phyloP scores from a whole-genome alignment of 2,113 vertebrate genomes.

The Xenopus laevis region DNA sequence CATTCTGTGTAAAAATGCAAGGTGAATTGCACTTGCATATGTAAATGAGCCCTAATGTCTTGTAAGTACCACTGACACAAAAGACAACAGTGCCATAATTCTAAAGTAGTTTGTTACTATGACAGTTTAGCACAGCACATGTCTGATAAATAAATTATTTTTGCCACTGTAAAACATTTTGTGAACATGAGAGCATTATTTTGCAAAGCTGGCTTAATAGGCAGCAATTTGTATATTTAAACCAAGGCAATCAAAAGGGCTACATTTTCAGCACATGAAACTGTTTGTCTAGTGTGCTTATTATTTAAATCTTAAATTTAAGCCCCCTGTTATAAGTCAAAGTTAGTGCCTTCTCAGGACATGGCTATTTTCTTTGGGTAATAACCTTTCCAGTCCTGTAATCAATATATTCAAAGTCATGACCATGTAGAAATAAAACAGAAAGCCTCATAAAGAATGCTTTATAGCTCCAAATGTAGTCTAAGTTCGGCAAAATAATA shows the following conservation, averaged over 20 bases:
- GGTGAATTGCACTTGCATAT: too few species aligned
- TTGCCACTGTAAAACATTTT: not conserved
- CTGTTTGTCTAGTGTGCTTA: constrained; percentile 22
- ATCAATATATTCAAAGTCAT: constrained; percentile 44
- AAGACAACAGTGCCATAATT: too few species aligned
- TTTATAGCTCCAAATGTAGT: constrained; percentile 30
- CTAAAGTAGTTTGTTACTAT: too few species aligned
- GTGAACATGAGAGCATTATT: not conserved
- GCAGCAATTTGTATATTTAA: not conserved
- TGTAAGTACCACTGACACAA: too few species aligned
- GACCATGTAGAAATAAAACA: constrained; percentile 31
- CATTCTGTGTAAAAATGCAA: too few species aligned
- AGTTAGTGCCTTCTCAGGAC: constrained; percentile 16
- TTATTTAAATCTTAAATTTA: constrained; percentile 2
- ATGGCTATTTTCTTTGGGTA: constrained; percentile 21
- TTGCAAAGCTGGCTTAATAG: not conserved
- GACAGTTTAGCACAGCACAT: too few species aligned
- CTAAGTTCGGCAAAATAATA: constrained; percentile 31
- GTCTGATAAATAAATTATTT: too few species aligned
- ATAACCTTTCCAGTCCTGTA: constrained; percentile 26
- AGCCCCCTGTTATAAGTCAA: constrained; percentile 1
- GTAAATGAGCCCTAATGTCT: too few species aligned
- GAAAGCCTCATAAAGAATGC: constrained; percentile 37
- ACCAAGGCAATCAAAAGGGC: not conserved
- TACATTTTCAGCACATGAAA: constrained; percentile 4